Evolutionary conservation across 2,113 vertebrate species (phyloP).

Genomic region (Cebidichthys violaceus): DNA sequence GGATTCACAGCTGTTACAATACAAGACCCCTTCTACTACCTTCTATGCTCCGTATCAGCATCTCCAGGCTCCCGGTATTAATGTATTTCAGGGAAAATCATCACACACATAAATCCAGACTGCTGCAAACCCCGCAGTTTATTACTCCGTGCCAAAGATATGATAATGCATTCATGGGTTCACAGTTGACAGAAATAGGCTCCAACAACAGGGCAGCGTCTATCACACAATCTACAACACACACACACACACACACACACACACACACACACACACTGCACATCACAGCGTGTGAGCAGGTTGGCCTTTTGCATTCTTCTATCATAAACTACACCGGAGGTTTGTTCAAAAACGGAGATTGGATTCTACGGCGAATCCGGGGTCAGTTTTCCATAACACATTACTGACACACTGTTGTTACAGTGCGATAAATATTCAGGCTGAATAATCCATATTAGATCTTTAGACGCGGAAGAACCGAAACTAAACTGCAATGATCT

Average conservation of each 20-base stretch:
- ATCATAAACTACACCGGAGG: not conserved
- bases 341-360: not conserved
- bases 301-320: not conserved
- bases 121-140: not conserved
- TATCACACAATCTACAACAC: not conserved
- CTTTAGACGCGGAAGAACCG: not conserved
- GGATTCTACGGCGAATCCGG: not conserved
- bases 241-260: no score
- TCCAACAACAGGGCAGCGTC: not conserved
- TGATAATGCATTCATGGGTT: conserved; percentile 19
- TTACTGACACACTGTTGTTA: not conserved
- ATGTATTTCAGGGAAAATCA: conserved; percentile 11
- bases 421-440: not conserved
- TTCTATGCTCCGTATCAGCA: not conserved
- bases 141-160: not conserved
- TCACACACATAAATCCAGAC: conserved; percentile 3
- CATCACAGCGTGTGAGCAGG: not conserved
- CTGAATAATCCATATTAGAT: not conserved
- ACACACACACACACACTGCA: no score
- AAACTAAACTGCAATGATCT: not conserved
- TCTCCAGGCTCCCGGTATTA: not conserved
- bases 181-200: conserved; percentile 9
- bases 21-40: not conserved
- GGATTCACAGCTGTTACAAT: not conserved
- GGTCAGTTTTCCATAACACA: not conserved